These are phyloP conservation scores for Lasaia peninsularis DNA, from an alignment of 1,140 invertebrate genomes.

Conservation along the genomic window DNA sequence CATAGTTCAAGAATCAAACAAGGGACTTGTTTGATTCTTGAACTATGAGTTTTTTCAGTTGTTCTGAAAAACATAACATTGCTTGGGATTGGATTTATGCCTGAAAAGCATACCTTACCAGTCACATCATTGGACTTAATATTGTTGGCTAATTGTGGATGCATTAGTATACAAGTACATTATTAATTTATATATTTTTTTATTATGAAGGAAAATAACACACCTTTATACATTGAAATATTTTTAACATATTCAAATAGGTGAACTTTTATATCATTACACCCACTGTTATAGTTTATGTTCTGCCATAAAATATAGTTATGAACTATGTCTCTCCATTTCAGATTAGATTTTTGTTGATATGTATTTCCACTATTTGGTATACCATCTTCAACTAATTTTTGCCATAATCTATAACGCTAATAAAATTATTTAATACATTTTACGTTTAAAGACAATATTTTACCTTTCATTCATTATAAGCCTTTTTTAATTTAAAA, in stretches of 20 bases:
- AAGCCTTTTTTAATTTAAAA: too few relatives aligned
- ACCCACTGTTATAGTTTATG: conserved; percentile 16
- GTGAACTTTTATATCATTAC: conserved; percentile 15
- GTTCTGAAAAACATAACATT: too few relatives aligned
- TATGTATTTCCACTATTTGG: conserved; percentile 26
- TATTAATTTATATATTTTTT: background rate
- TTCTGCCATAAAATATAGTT: conserved; percentile 30
- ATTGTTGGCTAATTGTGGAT: too few relatives aligned
- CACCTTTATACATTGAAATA: conserved; percentile 39
- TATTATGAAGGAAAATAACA: background rate
- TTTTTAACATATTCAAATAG: conserved; percentile 24
- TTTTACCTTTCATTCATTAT: too few relatives aligned
- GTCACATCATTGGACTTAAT: too few relatives aligned
- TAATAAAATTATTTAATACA: conserved; percentile 10
- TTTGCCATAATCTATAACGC: conserved; percentile 29
- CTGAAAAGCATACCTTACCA: too few relatives aligned
- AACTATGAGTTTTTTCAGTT: too few relatives aligned
- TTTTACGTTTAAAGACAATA: background rate
- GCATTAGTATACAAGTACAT: background rate
- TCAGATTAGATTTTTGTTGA: conserved; percentile 28
- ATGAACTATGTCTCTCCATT: conserved; percentile 24
- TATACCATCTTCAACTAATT: conserved; percentile 22
- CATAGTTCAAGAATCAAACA: too few relatives aligned
- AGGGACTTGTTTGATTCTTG: too few relatives aligned
- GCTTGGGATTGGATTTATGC: too few relatives aligned